Evolutionary conservation across 2,797 vertebrate genomes (phyloP).

Genomic region (Atherinosoma microstoma): DNA sequence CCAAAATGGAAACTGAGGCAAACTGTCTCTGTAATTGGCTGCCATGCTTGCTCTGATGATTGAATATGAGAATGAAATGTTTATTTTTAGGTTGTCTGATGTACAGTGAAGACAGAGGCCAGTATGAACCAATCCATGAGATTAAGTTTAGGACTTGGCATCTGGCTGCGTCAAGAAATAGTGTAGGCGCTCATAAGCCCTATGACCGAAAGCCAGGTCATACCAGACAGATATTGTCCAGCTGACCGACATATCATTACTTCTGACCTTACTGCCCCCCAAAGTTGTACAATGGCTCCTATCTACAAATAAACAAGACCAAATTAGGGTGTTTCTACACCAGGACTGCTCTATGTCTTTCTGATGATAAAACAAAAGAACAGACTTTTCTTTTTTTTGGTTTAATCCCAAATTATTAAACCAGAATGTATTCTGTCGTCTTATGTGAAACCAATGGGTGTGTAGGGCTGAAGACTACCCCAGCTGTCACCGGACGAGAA

Average conservation of each 20-base stretch:
- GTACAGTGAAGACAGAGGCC: conserved; percentile 43
- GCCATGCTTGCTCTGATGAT: conserved; percentile 31
- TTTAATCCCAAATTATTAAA: not conserved
- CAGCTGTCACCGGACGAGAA: not conserved
- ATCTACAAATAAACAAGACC: conserved; percentile 18
- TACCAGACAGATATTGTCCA: conserved; percentile 28
- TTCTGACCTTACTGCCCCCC: conserved; percentile 39
- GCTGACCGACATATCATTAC: conserved; percentile 15
- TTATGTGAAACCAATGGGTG: not conserved
- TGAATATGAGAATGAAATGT: conserved; percentile 15
- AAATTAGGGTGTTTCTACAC: not conserved
- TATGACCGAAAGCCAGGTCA: conserved; percentile 29
- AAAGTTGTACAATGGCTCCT: conserved; percentile 21
- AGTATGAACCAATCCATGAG: conserved; percentile 25
- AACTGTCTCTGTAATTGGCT: not conserved
- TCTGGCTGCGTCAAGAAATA: conserved; percentile 49
- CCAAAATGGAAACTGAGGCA: conserved; percentile 9
- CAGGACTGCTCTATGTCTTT: not conserved
- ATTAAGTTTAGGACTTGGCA: conserved; percentile 58
- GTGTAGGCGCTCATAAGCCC: conserved; percentile 43
- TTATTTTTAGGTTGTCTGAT: conserved; percentile 61
- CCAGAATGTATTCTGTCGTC: not conserved
- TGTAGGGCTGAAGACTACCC: not conserved
- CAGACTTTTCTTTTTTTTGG: not conserved
- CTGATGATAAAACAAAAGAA: not conserved